Percentiles rank a stretch among this genome's conserved stretches.
phyloP scores from a whole-genome alignment of 2,113 vertebrate species.

The Parus major region DNA sequence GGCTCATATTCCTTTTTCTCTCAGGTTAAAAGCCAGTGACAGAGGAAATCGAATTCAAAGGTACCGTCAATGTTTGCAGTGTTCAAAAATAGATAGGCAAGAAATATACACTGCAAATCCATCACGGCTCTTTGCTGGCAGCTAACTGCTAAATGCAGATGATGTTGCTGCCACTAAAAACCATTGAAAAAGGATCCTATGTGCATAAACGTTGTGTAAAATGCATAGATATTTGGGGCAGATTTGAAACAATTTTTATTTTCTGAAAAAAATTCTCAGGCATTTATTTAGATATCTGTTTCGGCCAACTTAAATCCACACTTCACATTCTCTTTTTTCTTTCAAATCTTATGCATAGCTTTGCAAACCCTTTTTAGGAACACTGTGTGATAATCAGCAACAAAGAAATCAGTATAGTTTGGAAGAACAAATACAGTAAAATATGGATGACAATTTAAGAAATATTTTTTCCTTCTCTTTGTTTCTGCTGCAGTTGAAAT shows the following conservation, averaged over 20 bases:
- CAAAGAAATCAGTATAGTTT: neutral
- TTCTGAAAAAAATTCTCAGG: neutral
- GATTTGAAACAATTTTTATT: neutral
- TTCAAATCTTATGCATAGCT: neutral
- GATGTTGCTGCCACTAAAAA: neutral
- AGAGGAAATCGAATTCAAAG: constrained; percentile 50
- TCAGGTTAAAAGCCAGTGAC: constrained; percentile 54
- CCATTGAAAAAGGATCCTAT: neutral
- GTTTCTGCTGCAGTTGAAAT: neutral
- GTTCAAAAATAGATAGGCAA: neutral
- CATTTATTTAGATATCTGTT: neutral
- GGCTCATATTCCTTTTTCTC: constrained; percentile 33
- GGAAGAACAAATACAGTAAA: neutral
- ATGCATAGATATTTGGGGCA: neutral
- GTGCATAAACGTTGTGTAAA: neutral
- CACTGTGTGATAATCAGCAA: neutral
- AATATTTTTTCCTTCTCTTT: neutral
- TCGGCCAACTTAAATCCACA: neutral
- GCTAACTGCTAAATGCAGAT: neutral
- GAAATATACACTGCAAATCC: neutral
- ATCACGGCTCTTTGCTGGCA: neutral
- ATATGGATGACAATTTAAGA: neutral
- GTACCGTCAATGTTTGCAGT: neutral
- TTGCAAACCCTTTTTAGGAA: neutral
- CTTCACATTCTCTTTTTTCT: neutral